A percentile compares a stretch with the other conserved stretches of the same genome.
These are phyloP conservation scores for Apogon talboti DNA, from an alignment of 2,797 vertebrate species.

Conservation along the genomic window DNA sequence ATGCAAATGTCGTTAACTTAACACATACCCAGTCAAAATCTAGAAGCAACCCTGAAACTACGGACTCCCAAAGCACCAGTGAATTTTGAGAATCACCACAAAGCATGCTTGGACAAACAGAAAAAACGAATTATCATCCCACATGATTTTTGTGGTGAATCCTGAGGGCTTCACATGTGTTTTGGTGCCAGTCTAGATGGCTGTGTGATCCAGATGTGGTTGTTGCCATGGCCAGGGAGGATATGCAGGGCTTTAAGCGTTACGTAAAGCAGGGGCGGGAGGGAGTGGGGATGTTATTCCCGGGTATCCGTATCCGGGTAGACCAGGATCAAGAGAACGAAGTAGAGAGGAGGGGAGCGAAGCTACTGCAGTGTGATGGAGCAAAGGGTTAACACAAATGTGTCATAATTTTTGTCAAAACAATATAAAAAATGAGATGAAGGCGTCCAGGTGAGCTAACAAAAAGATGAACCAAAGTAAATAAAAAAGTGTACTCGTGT, in stretches of 20 bases:
- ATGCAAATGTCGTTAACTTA: constrained; percentile 52
- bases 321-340: constrained; percentile 78
- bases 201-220: constrained; percentile 81
- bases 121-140: constrained; percentile 52
- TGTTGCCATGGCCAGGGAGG: constrained; percentile 83
- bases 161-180: constrained; percentile 61
- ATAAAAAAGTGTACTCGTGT: constrained; percentile 57
- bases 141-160: constrained; percentile 67
- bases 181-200: constrained; percentile 66
- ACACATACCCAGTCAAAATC: constrained; percentile 40
- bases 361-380: constrained; percentile 76
- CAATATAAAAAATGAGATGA: constrained; percentile 43
- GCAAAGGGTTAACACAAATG: constrained; percentile 74
- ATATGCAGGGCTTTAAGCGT: constrained; percentile 83
- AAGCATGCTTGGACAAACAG: constrained; percentile 35
- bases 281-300: constrained; percentile 84
- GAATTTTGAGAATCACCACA: constrained; percentile 52
- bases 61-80: constrained; percentile 45
- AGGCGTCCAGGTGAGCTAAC: constrained; percentile 19
- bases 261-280: constrained; percentile 82
- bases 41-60: constrained; percentile 44
- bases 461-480: constrained; percentile 41
- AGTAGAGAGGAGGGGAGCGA: constrained; percentile 64
- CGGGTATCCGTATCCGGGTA: constrained; percentile 85
- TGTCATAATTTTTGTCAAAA: constrained; percentile 55